Base-by-base conservation (phyloP, 2,797 vertebrate species). In the Rhinatrema bivittatum region DNA sequence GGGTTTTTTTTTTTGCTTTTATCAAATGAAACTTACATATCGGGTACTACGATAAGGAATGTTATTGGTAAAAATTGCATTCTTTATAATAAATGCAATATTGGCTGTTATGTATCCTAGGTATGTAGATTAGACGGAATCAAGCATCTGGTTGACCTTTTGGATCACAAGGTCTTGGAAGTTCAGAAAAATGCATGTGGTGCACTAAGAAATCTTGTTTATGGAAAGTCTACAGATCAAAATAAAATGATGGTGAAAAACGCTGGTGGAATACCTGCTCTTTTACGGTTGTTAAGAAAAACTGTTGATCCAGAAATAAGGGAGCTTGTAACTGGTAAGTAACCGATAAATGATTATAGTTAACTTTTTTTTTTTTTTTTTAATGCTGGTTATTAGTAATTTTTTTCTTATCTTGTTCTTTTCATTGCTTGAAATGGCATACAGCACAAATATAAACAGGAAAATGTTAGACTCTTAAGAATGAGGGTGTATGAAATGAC, bases 101-200 rank as follows among this genome's bases (percentile, higher is more conserved):
- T 26, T 39, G 10, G n/a, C 2, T 26, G 10, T 25, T 32, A 10
- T 58, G 1, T 64, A 32, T 4, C 28, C 39, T 46, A 99, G 95
- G 94, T 99, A 1, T 94, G 93, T 50, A 80, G 88, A 32, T 78
- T 94, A 4, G 93, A 94, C 24, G 95, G 95, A 14, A 90, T 98
- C 70, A 94, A 97, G 67, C 89, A 98, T 68, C 79, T 99, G 47
- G 94, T 97, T 46, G 93, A 99, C 60, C 86, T 98, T 23, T 62
- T 99, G 38, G 95, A 98, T 66, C 88, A 99, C 78, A 90, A 95
- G 58, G 87, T 86, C 13, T 74, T 96, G 17, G 94, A 98, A 62
- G 93, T 99, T 42, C 95, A 99, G 81, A 91, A 79, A 64, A 95
- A 98, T 9, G 87, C 94, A 4, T 97, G 94, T 3, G 95, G 95